Evolutionary conservation across 1,140 invertebrate species (phyloP), one percentile per base, ranked within the genome.

Genomic region (Drosophila sturtevanti): DNA sequence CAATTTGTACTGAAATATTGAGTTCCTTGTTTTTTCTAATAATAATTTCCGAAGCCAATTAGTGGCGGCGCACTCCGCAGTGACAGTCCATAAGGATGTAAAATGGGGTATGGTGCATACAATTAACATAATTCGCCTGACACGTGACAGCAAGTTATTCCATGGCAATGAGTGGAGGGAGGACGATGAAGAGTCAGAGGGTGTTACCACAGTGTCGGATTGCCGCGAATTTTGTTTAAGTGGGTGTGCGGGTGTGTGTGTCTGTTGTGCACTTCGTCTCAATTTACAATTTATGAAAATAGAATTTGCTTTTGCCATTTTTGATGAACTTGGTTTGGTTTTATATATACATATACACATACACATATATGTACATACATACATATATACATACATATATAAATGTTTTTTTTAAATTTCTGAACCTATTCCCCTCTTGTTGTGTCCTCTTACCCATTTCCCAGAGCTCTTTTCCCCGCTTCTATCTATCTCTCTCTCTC

Each of bases 81-180:
- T 41, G 44, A 3, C 12, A 41, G 48, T 21, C 11, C 51, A 35
- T 58, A 35, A 51, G 63, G 27, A 68, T 63, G 35, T 67, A 63
- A 56, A 63, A 22, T 27, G 59, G 72, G 70, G 52, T 75, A 89
- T 85, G 70, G 81, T 90, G 85, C 84, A 85, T 85, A 76, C 90
- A 91, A 91, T 91, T 91, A 91, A 76, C 90, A 91, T 91, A 91
- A 91, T 91, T 91, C 79, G 81, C 63, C 69, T 91, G 90, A 91
- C 90, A 91, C 90, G 90, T 89, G 90, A 82, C 90, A 79, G 55
- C 58, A 34, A 34, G 54, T 22, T 48, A 48, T 16, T 48, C 12
- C 12, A 35, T 35, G 10, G 1, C 48, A 35, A 22, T 21, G 34
- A 41, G 24, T 37, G 35, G 52, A 16, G 54, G 38, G 21, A 54